Conservation (phyloP, 2,888 invertebrate genomes). For the Hoplodrina ambigua region DNA sequence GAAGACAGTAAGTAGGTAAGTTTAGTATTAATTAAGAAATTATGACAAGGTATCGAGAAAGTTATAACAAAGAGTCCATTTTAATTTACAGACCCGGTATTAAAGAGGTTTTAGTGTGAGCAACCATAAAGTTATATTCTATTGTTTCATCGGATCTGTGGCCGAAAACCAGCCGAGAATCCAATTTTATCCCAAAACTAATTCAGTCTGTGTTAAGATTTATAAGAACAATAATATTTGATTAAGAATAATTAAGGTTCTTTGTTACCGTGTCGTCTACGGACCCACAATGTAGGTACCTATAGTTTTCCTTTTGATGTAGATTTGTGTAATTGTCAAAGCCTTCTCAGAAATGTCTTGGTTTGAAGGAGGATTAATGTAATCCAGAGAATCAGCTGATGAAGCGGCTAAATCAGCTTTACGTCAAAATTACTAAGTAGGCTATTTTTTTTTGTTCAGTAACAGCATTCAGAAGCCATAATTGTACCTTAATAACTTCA, state of each 20-base stretch:
- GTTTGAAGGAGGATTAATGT: slow-evolving; percentile 22
- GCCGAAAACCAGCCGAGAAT: background rate
- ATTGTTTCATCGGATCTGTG: too few species aligned
- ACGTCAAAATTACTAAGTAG: background rate
- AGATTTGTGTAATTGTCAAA: slow-evolving; percentile 48
- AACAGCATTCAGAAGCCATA: background rate
- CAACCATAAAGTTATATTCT: too few species aligned
- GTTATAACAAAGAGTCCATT: too few species aligned
- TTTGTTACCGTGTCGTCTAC: slow-evolving; percentile 34
- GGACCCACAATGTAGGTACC: slow-evolving; percentile 17
- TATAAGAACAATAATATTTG: slow-evolving; percentile 47
- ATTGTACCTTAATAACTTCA: too few species aligned
- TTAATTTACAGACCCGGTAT: too few species aligned
- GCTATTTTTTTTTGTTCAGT: background rate
- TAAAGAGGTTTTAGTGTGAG: too few species aligned
- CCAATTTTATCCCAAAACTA: slow-evolving; percentile 48
- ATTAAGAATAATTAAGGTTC: slow-evolving; percentile 52
- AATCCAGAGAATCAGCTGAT: background rate
- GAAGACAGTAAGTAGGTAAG: too few species aligned
- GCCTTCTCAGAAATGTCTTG: slow-evolving; percentile 23
- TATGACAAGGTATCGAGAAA: too few species aligned
- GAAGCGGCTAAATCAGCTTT: slow-evolving; percentile 1
- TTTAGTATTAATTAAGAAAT: too few species aligned
- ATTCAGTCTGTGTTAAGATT: slow-evolving; percentile 54
- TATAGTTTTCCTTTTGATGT: slow-evolving; percentile 49